Evolutionary conservation across 2,797 vertebrate species (phyloP).

Genomic region (Gambelia wislizenii): DNA sequence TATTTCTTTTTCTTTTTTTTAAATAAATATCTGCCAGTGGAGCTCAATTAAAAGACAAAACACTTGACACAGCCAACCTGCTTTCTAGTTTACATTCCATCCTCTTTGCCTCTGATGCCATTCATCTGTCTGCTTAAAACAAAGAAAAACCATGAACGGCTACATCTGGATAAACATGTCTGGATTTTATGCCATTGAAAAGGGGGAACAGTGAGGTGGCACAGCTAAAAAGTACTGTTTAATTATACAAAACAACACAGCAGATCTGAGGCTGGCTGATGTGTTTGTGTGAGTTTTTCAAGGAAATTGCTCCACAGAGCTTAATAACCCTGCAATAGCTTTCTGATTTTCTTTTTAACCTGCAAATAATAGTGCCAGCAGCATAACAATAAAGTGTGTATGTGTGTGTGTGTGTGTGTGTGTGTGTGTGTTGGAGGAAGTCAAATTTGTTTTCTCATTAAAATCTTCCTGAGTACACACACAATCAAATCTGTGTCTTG

Average conservation of each 20-base stretch:
- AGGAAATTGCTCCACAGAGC: neutral
- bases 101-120: neutral
- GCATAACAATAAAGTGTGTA: too few relatives aligned
- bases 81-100: neutral
- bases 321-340: neutral
- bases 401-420: neutral
- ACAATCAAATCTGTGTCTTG: neutral
- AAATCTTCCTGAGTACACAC: neutral
- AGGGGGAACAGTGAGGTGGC: fast-evolving
- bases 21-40: neutral
- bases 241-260: neutral
- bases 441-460: neutral
- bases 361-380: neutral
- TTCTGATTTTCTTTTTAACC: neutral
- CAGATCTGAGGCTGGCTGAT: neutral
- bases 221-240: conserved; percentile 3
- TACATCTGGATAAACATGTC: conserved; percentile 14
- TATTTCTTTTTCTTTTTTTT: conserved; percentile 6
- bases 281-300: neutral
- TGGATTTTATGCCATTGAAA: conserved; percentile 30
- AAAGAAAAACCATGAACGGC: neutral
- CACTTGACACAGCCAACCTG: neutral
- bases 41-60: conserved; percentile 42
- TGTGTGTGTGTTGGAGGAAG: neutral
- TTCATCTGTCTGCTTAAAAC: neutral